Base-by-base conservation (phyloP, 2,888 invertebrate species). In the Urechis unicinctus region DNA sequence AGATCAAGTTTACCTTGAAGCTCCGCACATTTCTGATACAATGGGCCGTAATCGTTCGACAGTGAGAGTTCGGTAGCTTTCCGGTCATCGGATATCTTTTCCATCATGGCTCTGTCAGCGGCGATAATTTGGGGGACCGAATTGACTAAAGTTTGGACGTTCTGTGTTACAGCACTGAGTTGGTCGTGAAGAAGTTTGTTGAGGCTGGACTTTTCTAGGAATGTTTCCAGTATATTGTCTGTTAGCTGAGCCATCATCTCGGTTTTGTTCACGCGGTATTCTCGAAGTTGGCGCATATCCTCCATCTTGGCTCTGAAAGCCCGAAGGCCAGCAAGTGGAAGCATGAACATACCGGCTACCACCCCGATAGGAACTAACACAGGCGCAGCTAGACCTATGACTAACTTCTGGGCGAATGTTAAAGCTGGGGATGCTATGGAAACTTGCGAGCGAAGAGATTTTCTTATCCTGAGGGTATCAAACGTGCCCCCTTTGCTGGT, bases 1-100 rank as follows among this genome's bases (percentile, higher is more conserved):
- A 69, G 51, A 55, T 72, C 71, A 0, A 71, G 50, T 29, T 25
- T 49, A 6, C 56, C 59, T 24, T 52, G 59, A n/a, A 56, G 50
- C 28, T 45, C 50, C 25, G 30, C 25, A 28, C 52, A 56, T 26
- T 42, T 50, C 26, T 50, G 50, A 36, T 56, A 55, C 24, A 50
- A 29, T 1, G 59, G 59, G 1, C 53, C 28, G n/a, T 53, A 52
- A 17, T 59, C 28, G 30, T 59, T 53, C 3, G 50, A 53, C 5
- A 59, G 47, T 2, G 59, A 47, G 4, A 49, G 24, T 26, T 59
- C 56, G 5, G 50, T 48, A n/a, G 49, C 49, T 21, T 47, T 46
- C n/a, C 59, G 21, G 47, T 59, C 56, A n/a, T 53, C 47, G 31
- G 54, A 53, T 6, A 59, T 53, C 24, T 47, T 49, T 26, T 50